These are phyloP conservation scores for Pipistrellus pygmaeus DNA, from an alignment of 2,797 vertebrate genomes.

Conservation along the genomic window DNA sequence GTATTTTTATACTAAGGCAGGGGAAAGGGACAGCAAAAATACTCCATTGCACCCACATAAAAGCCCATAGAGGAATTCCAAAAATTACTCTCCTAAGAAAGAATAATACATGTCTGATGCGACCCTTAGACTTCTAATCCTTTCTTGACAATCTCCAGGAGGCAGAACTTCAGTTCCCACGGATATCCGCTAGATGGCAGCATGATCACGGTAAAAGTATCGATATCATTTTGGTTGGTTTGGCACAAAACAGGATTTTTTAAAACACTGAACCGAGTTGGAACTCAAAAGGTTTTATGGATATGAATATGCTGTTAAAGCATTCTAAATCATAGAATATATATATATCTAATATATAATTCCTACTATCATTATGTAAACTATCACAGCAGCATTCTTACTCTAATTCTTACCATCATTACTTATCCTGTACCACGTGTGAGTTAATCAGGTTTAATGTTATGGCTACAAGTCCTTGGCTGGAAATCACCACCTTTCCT, in stretches of 20 bases:
- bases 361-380: constrained; percentile 17
- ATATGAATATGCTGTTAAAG: constrained; percentile 41
- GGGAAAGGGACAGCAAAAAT: constrained; percentile 64
- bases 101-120: constrained; percentile 78
- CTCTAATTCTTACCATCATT: not conserved
- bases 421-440: not conserved
- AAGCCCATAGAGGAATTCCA: constrained; percentile 78
- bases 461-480: not conserved
- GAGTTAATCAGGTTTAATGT: constrained; percentile 26
- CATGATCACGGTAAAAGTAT: constrained; percentile 68
- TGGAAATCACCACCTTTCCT: not conserved
- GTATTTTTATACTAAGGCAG: constrained; percentile 62
- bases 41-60: constrained; percentile 63
- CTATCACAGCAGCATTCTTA: not conserved
- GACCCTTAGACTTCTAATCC: constrained; percentile 75
- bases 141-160: constrained; percentile 53
- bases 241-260: not conserved
- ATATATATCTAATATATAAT: not conserved
- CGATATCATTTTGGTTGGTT: not conserved
- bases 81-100: constrained; percentile 83
- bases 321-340: not conserved
- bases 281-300: constrained; percentile 62
- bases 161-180: not conserved
- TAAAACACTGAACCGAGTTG: not conserved
- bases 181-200: constrained; percentile 86